A percentile compares a stretch with the other conserved stretches of the same genome.
These are phyloP conservation scores for Peromyscus nudipes DNA, from an alignment of 2,797 vertebrate species.

Conservation along the genomic window DNA sequence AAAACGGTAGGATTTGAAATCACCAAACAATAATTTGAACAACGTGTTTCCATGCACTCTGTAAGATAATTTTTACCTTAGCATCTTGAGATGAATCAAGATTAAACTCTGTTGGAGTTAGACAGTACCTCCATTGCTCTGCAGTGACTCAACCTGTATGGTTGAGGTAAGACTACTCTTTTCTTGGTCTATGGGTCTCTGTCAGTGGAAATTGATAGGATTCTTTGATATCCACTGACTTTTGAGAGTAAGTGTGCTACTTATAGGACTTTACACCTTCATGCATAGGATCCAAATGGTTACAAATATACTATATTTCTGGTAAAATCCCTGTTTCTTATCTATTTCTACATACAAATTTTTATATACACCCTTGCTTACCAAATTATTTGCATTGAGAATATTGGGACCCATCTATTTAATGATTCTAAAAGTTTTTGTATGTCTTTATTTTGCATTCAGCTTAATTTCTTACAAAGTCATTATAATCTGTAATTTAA, in stretches of 20 bases:
- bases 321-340: neutral
- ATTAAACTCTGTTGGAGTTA: neutral
- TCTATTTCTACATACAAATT: neutral
- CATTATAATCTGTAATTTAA: neutral
- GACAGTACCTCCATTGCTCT: neutral
- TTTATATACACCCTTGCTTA: neutral
- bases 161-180: neutral
- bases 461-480: neutral
- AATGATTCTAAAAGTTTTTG: neutral
- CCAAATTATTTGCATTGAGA: neutral
- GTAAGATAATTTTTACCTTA: neutral
- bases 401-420: constrained; percentile 1
- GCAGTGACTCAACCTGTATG: neutral
- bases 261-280: neutral
- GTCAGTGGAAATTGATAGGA: neutral
- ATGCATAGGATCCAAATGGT: neutral
- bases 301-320: neutral
- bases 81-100: neutral
- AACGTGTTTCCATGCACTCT: neutral
- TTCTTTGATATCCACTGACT: neutral
- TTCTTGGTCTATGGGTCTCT: constrained; percentile 12
- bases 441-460: neutral
- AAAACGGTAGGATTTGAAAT: neutral
- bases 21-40: constrained; percentile 6
- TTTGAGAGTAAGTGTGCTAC: neutral